phyloP scores from a whole-genome alignment of 2,797 vertebrate species.

The Echeneis naucrates region DNA sequence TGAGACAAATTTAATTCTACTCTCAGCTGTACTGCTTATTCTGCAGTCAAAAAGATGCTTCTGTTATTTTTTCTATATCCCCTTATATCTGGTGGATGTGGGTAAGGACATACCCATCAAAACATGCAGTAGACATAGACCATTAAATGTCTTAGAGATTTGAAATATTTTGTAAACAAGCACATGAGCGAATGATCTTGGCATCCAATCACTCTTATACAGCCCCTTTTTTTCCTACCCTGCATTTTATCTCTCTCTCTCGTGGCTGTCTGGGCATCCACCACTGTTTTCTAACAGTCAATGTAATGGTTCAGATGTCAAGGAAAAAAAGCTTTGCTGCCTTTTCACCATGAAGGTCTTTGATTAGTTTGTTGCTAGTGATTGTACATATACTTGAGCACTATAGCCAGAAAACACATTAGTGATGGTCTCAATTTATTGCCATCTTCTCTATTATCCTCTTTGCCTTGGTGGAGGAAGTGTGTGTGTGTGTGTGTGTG shows the following conservation, averaged over 20 bases:
- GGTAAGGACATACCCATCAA: conserved; percentile 21
- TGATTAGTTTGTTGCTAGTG: conserved; percentile 69
- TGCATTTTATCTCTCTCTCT: conserved; percentile 36
- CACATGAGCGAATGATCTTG: conserved; percentile 41
- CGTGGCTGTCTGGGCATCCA: conserved; percentile 44
- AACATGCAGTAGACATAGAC: conserved; percentile 64
- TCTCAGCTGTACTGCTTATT: conserved; percentile 38
- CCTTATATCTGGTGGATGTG: conserved; percentile 1
- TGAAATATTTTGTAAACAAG: conserved; percentile 64
- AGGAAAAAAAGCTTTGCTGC: conserved; percentile 27
- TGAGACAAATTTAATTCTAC: conserved; percentile 48
- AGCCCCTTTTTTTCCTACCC: conserved; percentile 37
- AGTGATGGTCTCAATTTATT: conserved; percentile 55
- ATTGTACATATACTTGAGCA: conserved; percentile 23
- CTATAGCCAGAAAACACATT: conserved; percentile 39
- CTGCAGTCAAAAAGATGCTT: conserved; percentile 38
- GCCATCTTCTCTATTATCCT: conserved; percentile 48
- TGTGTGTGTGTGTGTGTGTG: no score
- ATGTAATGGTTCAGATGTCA: conserved; percentile 70
- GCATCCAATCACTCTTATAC: conserved; percentile 56
- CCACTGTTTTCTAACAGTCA: conserved; percentile 54
- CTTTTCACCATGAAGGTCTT: conserved; percentile 60
- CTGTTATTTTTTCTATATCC: not conserved
- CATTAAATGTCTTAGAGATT: conserved; percentile 63
- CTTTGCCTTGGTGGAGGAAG: conserved; percentile 42